Base-by-base conservation (phyloP, 1,140 invertebrate species). In the Pseudomyrmex flavicornis region DNA sequence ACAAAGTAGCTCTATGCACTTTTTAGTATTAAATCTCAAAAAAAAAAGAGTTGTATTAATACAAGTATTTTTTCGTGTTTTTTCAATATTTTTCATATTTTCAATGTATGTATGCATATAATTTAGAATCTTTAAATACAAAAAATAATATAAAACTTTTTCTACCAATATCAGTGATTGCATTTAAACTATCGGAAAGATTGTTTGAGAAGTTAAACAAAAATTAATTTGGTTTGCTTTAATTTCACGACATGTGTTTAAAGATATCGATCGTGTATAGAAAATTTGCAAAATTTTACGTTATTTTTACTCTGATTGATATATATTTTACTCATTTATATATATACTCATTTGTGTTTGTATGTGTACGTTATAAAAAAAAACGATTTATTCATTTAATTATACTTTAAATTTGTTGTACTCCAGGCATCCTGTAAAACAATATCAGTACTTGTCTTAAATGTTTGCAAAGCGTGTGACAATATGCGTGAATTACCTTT, bases 341-440 rank as follows among this genome's bases (percentile, higher is more conserved):
- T 68, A 17, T 77, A 26, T 76, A 52, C n/a, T 66, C 74, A 54
- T 50, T 15, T 9, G 35, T 17, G 9, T 66, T 13, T 77, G 4
- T 52, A 0, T 44, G 5, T 63, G 15, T 52, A 17, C n/a, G 10
- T 63, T 26, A 17, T 59, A 46, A 65, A 86, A 76, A 17, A 76
- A 83, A 79, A 80, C n/a, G 58, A 35, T 35, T 5, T 68, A 77
- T 48, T 88, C 20, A 56, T 79, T 83, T 84, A 84, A 74, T 72
- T 86, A 87, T 77, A 84, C 85, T 89, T 89, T 89, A 87, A 89
- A 88, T 59, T 58, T 89, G 76, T 87, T 69, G 73, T 89, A 89
- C 87, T 89, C 77, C 88, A 79, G 87, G 82, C 68, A 89, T 87
- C 82, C 88, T 89, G 88, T 68, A 89, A 89, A 89, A 89, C 46